Evolutionary conservation across 2,797 vertebrate genomes (phyloP).

Genomic region (Momotus momota): DNA sequence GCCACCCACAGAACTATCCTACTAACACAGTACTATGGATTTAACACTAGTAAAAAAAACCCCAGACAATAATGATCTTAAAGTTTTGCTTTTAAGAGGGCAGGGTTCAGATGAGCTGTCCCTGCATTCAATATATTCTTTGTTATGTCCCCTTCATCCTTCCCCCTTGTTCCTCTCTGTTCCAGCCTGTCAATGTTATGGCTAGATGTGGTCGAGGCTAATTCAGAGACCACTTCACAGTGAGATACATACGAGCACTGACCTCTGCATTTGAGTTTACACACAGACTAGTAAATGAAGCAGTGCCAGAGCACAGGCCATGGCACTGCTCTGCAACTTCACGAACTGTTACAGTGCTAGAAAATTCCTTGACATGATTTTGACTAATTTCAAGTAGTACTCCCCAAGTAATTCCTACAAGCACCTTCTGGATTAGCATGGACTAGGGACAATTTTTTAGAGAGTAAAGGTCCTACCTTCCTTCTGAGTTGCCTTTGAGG

Average conservation of each 20-base stretch:
- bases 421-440: not conserved
- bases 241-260: not conserved
- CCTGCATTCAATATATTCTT: not conserved
- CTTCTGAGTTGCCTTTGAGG: not conserved
- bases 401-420: not conserved
- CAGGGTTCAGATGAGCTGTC: not conserved
- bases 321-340: not conserved
- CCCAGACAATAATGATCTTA: not conserved
- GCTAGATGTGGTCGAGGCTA: not conserved
- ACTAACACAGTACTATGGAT: not conserved
- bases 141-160: not conserved
- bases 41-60: not conserved
- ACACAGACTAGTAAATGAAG: not conserved
- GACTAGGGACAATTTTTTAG: not conserved
- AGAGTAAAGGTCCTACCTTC: not conserved
- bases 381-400: not conserved
- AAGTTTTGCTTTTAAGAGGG: not conserved
- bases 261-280: not conserved
- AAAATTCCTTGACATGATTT: not conserved
- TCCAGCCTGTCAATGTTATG: not conserved
- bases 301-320: not conserved
- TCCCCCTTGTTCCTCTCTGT: not conserved
- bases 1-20: not conserved
- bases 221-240: not conserved
- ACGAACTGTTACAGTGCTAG: not conserved